These are phyloP conservation scores for Didymodactylos carnosus DNA, from an alignment of 2,888 invertebrate species.

Conservation along the genomic window DNA sequence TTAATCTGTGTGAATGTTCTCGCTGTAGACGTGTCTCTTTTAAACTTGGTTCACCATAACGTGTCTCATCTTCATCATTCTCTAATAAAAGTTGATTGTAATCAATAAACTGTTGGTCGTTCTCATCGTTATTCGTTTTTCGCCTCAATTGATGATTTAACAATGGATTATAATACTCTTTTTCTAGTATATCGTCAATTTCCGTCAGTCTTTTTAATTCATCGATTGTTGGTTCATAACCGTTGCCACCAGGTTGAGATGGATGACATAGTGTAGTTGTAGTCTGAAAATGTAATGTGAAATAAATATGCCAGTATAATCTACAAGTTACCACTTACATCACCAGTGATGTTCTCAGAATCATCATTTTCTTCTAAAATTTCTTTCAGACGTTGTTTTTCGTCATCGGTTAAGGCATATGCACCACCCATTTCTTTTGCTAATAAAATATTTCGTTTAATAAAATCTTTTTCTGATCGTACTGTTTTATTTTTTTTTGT, in stretches of 20 bases:
- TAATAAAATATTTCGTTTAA: slow-evolving; percentile 10
- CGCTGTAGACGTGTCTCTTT: not conserved
- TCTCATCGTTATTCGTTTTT: not conserved
- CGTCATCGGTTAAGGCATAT: slow-evolving; percentile 12
- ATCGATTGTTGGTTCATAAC: not conserved
- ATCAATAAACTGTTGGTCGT: no score
- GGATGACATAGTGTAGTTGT: no score
- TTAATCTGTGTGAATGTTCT: not conserved
- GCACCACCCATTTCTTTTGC: slow-evolving; percentile 9
- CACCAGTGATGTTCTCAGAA: not conserved
- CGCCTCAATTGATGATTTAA: not conserved
- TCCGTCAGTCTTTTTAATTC: not conserved
- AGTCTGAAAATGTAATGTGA: no score
- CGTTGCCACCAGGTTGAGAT: no score
- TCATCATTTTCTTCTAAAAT: slow-evolving; percentile 5
- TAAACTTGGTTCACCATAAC: not conserved
- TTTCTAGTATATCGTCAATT: not conserved
- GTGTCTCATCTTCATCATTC: not conserved
- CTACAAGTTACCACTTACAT: no score
- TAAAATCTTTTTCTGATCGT: slow-evolving; percentile 9
- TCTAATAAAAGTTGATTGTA: not conserved
- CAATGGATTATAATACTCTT: not conserved
- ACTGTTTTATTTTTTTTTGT: not conserved
- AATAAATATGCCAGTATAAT: no score
- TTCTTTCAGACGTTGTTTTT: slow-evolving; percentile 12